Base-by-base conservation (phyloP, 2,797 vertebrate species). In the Myripristis murdjan region DNA sequence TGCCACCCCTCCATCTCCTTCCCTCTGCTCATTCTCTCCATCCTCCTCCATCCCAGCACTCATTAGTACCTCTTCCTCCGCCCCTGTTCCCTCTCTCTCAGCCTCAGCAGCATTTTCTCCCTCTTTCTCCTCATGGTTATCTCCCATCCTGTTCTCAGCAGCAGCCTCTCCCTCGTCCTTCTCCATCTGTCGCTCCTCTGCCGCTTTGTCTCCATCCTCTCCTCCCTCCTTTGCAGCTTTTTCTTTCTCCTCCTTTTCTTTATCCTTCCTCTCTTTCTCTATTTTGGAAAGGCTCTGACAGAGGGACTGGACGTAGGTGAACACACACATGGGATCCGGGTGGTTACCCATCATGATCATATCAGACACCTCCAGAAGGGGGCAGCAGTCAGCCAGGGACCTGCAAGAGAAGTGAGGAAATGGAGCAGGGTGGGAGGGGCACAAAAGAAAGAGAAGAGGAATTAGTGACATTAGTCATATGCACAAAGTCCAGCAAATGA, bases 321-420 rank as follows among this genome's bases (percentile, higher is more conserved):
- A 99, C 75, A 99, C 97, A 12, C 98, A 99, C 91, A 98, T 97
- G 65, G 98, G 91, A 70, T 99, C 98, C 0, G 98, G 98, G 70
- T 95, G 92, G 79, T 96, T 95, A n/a, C 97, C 97, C 98, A 99
- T 99, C 90, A 99, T 93, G 89, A 99, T 91, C 97, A 99, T 99
- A 89, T 99, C 98, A 53, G 93, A 91, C 44, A 99, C 98, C 35
- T 99, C 98, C 95, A 99, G 93, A 85, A 99, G 94, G 69, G 98
- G 98, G 81, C 94, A 97, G 83, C 98, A 99, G 92, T 96, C 97
- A 82, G 96, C 98, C 80, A 97, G 90, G 75, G 88, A 93, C 94
- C 98, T 99, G 84, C 4, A 53, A 73, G 55, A 41, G 14, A 52
- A 22, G 0, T 14, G 66, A 20, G 51, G 9, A 26, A 15, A 18